These are phyloP conservation scores for Sinocyclocheilus rhinocerous DNA, from an alignment of 2,113 vertebrate species.

Conservation along the genomic window DNA sequence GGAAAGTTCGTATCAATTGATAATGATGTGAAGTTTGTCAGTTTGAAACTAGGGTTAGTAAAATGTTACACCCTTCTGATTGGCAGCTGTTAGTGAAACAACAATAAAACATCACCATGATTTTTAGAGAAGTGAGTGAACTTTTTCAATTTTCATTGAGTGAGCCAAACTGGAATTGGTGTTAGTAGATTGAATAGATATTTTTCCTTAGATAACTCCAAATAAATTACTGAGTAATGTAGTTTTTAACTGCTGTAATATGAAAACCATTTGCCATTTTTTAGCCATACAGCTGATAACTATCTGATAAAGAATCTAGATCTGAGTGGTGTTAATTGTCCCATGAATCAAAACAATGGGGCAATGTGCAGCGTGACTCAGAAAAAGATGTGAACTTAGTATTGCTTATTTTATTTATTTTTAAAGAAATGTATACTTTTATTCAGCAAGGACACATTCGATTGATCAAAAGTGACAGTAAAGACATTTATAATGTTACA, in stretches of 20 bases:
- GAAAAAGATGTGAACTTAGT: neutral
- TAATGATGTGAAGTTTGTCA: neutral
- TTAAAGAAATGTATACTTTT: no score
- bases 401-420: neutral
- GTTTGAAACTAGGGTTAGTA: conserved; percentile 12
- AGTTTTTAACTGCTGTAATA: neutral
- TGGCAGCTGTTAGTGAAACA: conserved; percentile 9
- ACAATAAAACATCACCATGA: neutral
- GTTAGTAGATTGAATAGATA: neutral
- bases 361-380: neutral
- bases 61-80: neutral
- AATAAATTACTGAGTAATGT: neutral
- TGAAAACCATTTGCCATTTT: neutral
- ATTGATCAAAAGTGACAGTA: no score
- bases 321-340: neutral
- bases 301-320: neutral
- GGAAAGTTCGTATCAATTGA: neutral
- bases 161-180: neutral
- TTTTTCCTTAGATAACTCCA: neutral
- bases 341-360: neutral
- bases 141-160: neutral
- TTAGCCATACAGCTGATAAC: neutral
- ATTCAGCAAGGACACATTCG: no score
- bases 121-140: neutral
- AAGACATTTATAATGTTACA: no score